Percentiles rank a stretch among this genome's conserved stretches.
These are phyloP conservation scores for Bombus terrestris DNA, from an alignment of 1,140 invertebrate genomes.

Conservation along the genomic window DNA sequence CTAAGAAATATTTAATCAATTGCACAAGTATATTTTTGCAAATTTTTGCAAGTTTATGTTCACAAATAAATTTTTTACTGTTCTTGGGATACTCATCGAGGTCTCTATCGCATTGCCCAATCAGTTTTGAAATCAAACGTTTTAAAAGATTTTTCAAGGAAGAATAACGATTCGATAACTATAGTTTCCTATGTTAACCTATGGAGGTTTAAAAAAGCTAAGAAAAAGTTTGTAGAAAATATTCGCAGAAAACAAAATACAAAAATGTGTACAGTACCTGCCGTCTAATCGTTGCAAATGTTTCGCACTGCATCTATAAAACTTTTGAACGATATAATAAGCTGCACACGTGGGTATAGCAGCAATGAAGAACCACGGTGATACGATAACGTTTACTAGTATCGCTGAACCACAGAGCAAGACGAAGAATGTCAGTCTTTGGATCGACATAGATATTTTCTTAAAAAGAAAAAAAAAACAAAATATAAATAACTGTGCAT, in stretches of 20 bases:
- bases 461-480: constrained; percentile 75
- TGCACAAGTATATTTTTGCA: too few relatives aligned
- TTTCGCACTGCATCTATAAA: constrained; percentile 89
- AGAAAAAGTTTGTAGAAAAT: neutral
- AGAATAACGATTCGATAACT: neutral
- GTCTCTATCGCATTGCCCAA: too few relatives aligned
- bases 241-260: too few relatives aligned
- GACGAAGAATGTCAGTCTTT: constrained; percentile 88
- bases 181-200: too few relatives aligned
- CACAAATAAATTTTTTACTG: too few relatives aligned
- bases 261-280: constrained; percentile 54
- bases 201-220: neutral
- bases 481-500: neutral
- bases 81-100: too few relatives aligned
- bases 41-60: too few relatives aligned
- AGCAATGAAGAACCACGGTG: constrained; percentile 88
- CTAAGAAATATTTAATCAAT: neutral
- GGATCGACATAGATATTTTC: constrained; percentile 90
- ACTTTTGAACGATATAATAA: constrained; percentile 88
- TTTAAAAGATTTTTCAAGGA: neutral
- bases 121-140: too few relatives aligned
- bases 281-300: constrained; percentile 79
- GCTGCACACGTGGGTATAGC: constrained; percentile 86
- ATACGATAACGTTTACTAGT: constrained; percentile 87
- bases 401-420: constrained; percentile 89